Percentiles rank a stretch among this genome's conserved stretches.
These are phyloP conservation scores for Hippotragus niger DNA, from an alignment of 2,113 vertebrate genomes.

Conservation along the genomic window DNA sequence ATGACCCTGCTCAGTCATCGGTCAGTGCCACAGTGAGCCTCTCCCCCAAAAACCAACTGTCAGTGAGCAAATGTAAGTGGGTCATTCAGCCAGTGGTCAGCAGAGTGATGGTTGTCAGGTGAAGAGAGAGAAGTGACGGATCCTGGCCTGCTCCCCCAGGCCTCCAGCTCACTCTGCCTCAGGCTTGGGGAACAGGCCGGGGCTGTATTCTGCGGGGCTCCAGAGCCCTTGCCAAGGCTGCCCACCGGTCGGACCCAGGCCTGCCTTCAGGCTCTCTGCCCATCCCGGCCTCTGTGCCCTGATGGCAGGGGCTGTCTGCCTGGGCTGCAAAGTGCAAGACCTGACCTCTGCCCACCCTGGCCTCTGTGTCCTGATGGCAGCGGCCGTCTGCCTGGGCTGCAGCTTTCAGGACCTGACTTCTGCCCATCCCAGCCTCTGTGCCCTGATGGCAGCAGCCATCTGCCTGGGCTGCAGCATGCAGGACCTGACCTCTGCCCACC, in stretches of 20 bases:
- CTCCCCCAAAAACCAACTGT: not conserved
- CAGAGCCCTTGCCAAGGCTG: not conserved
- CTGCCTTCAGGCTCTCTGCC: not conserved
- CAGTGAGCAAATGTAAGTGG: not conserved
- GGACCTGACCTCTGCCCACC: not conserved
- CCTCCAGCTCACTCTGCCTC: not conserved
- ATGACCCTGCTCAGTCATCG: not conserved
- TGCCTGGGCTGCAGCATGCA: too few species aligned
- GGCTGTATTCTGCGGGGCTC: not conserved
- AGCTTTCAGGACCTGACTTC: not conserved
- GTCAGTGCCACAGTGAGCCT: not conserved
- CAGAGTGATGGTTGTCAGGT: not conserved
- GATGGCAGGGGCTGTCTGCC: rapidly evolving
- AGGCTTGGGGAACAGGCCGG: not conserved
- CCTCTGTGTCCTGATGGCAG: not conserved
- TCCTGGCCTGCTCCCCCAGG: not conserved
- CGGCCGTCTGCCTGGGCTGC: rapidly evolving
- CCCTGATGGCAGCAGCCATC: too few species aligned
- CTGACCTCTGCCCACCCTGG: rapidly evolving
- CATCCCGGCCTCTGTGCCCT: not conserved
- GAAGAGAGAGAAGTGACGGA: not conserved
- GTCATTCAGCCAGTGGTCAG: not conserved
- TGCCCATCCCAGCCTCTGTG: too few species aligned
- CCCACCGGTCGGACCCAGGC: not conserved
- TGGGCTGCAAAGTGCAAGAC: rapidly evolving